Conservation (phyloP, 2,797 vertebrate species). For the Fistularia tabacaria region DNA sequence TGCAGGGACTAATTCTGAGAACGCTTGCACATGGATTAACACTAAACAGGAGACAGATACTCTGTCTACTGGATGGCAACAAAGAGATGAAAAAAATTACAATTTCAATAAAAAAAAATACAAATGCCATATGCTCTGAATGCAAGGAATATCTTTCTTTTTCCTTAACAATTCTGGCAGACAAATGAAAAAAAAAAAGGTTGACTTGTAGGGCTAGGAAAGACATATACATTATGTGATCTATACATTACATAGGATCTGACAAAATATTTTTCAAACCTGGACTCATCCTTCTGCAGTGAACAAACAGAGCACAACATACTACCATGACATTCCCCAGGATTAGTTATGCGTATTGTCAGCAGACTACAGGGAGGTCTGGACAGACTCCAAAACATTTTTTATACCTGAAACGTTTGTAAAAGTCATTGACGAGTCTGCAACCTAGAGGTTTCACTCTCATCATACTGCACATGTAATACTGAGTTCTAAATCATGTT, state of each 20-base stretch:
- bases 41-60: no score
- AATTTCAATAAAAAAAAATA: no score
- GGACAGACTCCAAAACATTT: slow-evolving; percentile 47
- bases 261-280: slow-evolving; percentile 11
- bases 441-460: slow-evolving; percentile 46
- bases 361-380: slow-evolving; percentile 60
- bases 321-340: slow-evolving; percentile 51
- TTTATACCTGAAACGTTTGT: slow-evolving; percentile 62
- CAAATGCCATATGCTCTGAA: no score
- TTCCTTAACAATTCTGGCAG: no score
- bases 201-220: no score
- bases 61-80: no score
- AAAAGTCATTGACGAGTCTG: slow-evolving; percentile 44
- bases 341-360: slow-evolving; percentile 66
- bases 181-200: neutral
- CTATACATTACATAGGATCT: neutral
- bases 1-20: slow-evolving; percentile 5
- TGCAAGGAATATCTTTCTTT: no score
- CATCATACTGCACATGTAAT: slow-evolving; percentile 30
- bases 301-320: slow-evolving; percentile 27
- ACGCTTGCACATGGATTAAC: neutral
- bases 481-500: slow-evolving; percentile 38
- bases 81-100: no score
- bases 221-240: neutral
- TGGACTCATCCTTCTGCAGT: slow-evolving; percentile 25